These are phyloP conservation scores for Climacteris rufus DNA, from an alignment of 2,113 vertebrate genomes.

Conservation along the genomic window DNA sequence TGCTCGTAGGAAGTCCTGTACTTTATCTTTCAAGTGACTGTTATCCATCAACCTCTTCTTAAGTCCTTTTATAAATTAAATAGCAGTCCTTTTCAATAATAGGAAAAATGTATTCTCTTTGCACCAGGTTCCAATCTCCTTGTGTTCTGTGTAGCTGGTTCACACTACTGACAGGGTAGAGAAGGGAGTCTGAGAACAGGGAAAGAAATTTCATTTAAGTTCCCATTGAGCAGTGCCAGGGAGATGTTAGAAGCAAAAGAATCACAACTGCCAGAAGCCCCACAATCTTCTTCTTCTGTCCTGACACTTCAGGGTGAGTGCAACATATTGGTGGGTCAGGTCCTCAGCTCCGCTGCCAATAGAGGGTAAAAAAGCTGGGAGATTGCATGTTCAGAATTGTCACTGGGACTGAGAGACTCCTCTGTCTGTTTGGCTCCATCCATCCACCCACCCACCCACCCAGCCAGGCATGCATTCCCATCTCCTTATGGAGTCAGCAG, in stretches of 20 bases:
- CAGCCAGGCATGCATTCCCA: neutral
- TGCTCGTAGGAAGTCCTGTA: neutral
- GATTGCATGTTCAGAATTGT: neutral
- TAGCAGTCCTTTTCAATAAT: neutral
- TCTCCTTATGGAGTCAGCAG: neutral
- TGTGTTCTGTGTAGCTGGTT: neutral
- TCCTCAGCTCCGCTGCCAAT: neutral
- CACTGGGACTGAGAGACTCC: neutral
- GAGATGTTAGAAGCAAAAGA: neutral
- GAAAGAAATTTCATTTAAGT: neutral
- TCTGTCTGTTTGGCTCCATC: neutral
- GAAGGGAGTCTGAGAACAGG: neutral
- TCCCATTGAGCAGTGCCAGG: neutral
- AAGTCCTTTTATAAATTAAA: neutral
- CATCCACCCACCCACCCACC: neutral
- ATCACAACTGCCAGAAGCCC: neutral
- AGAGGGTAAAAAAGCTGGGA: neutral
- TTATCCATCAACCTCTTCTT: neutral
- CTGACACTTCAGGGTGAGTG: neutral
- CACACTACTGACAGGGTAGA: fast-evolving
- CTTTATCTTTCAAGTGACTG: neutral
- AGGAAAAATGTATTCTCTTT: neutral
- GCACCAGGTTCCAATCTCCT: neutral
- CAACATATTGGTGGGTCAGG: neutral
- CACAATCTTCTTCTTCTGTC: neutral